Evolutionary conservation across 2,113 vertebrate species (phyloP), one percentile per base, ranked within the genome.

Genomic region (Chlamydotis undulata): DNA sequence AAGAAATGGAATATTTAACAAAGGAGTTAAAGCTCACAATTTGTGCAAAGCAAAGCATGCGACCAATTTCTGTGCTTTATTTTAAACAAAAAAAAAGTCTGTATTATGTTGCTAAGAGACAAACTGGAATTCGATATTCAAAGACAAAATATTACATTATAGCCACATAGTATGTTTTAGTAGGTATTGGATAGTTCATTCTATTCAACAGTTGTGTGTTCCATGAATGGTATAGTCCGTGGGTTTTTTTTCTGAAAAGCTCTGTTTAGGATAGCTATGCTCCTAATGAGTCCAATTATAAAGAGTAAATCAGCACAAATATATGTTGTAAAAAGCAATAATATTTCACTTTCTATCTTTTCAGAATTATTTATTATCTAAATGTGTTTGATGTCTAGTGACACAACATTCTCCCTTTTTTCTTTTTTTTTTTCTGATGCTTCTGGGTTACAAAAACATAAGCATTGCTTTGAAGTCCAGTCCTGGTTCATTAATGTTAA

Each of bases 401-500:
- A 93, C 87, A 74, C 12, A 92, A 96, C 89, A 88, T 96, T 95
- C 96, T 97, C 90, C 83, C 64, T 94, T 96, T 89, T 88, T 35
- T n/a, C 74, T 77, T 43, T 84, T 88, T 78, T 87, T 67, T 78
- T 87, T 67, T 60, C 10, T 43, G 70, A 53, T 68, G 53, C 89
- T 86, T 97, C 67, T 91, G 83, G 69, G 94, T 96, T 97, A 96
- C 80, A 92, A 96, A 98, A 97, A 94, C 39, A 90, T 56, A 93
- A 82, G 64, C 57, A 19, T 77, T 65, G 68, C 95, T 97, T 97
- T 97, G 94, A 97, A 97, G 97, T 69, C 88, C 29, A 19, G 10
- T 96, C 74, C 13, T 95, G 47, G 71, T 88, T 92, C 19, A 3
- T 88, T 89, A 89, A 71, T 37, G 83, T 94, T 92, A 94, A 53